Evolutionary conservation across 2,113 vertebrate species (phyloP), one percentile per base, ranked within the genome.

Genomic region (Dendrocopos noguchii): DNA sequence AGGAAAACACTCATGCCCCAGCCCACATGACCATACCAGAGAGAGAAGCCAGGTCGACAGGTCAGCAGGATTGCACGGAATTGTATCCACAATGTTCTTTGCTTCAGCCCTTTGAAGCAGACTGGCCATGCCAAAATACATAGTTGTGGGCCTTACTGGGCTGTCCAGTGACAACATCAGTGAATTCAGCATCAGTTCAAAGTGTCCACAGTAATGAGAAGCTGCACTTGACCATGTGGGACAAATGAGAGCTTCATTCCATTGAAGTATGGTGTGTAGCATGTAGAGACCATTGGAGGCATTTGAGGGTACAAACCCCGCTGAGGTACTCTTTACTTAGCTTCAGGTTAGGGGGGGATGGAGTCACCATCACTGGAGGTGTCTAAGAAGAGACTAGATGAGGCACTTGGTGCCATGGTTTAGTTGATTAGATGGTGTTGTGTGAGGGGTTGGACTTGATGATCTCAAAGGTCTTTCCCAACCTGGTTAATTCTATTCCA

Each of bases 61-160:
- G 28, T 46, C 77, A 73, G 0, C 15, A n/a, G 36, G 31, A 13
- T n/a, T 74, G 28, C 1, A 1, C 33, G 29, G 50, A 60, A 65
- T 56, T 1, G 0, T 20, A 15, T 6, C 42, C 21, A 7, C 53
- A 67, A 10, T 13, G 12, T 22, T 71, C 34, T 50, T 47, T 42
- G 34, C 53, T 83, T 79, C 42, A 64, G 64, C 8, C 39, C 60
- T 64, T n/a, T 33, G 28, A 12, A 83, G 28, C 15, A 6, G 11
- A 27, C 27, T 56, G 47, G 15, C 53, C 18, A 7, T 11, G 28
- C 17, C 64, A 73, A 39, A 53, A 46, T 4, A 46, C 6, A 1
- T 4, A 44, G 33, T 0, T 67, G 42, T 56, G 36, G 34, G 29
- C 22, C 16, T 59, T 31, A 5, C 59, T 2, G 0, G 13, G 2